These are phyloP conservation scores for Mesitornis unicolor DNA, from an alignment of 2,113 vertebrate species.

Conservation along the genomic window DNA sequence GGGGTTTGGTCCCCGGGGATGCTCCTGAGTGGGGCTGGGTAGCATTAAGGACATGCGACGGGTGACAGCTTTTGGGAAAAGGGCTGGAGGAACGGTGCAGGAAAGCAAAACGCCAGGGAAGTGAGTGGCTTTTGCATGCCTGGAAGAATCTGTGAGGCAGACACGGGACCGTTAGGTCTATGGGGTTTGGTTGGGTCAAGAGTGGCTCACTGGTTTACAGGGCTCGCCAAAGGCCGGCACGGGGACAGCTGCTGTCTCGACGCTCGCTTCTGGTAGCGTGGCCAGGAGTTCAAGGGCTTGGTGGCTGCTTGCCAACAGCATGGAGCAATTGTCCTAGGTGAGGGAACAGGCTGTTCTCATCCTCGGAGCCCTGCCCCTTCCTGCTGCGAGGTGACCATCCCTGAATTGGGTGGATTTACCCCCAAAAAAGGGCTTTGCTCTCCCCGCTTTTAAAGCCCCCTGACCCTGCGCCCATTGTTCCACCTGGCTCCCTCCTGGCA, in stretches of 20 bases:
- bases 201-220: accelerated
- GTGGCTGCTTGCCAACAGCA: neutral
- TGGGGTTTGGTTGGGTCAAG: accelerated
- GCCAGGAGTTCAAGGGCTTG: neutral
- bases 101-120: neutral
- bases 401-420: neutral
- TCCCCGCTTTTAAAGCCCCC: neutral
- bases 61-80: neutral
- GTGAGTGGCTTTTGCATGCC: neutral
- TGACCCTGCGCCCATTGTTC: accelerated
- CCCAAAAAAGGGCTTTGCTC: neutral
- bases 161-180: accelerated
- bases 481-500: neutral
- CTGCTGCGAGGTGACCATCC: accelerated
- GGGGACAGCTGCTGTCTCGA: accelerated
- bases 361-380: neutral
- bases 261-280: accelerated
- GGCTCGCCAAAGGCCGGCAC: accelerated
- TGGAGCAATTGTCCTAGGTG: neutral
- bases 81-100: accelerated
- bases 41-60: neutral
- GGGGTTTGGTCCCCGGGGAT: accelerated
- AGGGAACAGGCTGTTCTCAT: neutral
- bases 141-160: neutral
- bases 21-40: neutral